Conservation (phyloP, 2,888 invertebrate species). For the Archips crataeganus region DNA sequence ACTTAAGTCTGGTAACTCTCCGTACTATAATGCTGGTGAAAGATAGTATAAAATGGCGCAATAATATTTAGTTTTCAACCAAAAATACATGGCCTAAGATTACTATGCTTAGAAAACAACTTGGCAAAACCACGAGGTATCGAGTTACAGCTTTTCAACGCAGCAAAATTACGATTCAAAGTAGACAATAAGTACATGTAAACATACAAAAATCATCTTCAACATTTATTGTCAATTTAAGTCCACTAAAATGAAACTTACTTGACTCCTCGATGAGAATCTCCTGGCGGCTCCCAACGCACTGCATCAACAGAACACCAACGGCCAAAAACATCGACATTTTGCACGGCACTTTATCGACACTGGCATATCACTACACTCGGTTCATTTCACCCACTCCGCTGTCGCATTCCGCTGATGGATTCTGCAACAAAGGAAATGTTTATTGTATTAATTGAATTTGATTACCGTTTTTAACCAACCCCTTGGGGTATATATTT, state of each 20-base stretch:
- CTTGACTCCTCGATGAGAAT: slow-evolving; percentile 78
- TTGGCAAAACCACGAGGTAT: too few relatives aligned
- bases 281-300: slow-evolving; percentile 72
- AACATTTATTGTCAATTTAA: too few relatives aligned
- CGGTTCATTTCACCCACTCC: slow-evolving; percentile 34
- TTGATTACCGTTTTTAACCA: slow-evolving; percentile 11
- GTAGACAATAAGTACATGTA: too few relatives aligned
- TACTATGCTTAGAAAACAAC: too few relatives aligned
- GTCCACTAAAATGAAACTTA: slow-evolving; percentile 52
- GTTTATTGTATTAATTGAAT: slow-evolving; percentile 30
- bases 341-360: slow-evolving; percentile 59
- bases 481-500: not conserved
- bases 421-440: slow-evolving; percentile 53
- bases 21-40: too few relatives aligned
- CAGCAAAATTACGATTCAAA: too few relatives aligned
- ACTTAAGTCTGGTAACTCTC: too few relatives aligned
- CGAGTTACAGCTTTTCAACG: too few relatives aligned
- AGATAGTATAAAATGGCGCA: too few relatives aligned
- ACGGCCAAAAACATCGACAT: slow-evolving; percentile 58
- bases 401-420: slow-evolving; percentile 19
- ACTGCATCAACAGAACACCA: slow-evolving; percentile 66
- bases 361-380: slow-evolving; percentile 59
- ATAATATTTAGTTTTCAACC: too few relatives aligned
- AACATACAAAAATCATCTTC: not conserved
- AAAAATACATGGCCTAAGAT: too few relatives aligned